Evolutionary conservation across 1,140 invertebrate genomes (phyloP), one percentile per base, ranked within the genome.

Genomic region (Psilanteris sp.): DNA sequence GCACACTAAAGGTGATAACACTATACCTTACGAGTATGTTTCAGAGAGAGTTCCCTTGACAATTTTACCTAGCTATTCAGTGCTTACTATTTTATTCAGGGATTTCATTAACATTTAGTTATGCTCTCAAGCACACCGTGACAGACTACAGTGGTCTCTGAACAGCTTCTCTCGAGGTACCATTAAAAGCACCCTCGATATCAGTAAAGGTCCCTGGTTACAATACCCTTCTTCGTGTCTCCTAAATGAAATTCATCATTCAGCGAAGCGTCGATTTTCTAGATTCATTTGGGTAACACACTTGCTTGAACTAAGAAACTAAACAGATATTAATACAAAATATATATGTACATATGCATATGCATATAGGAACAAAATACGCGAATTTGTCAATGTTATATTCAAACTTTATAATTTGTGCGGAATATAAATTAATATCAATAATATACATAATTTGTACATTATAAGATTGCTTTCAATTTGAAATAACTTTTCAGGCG

Each of bases 81-180:
- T 41, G 13, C 27, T 31, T 13, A 7, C 16, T 64, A 24, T 52
- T 50, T 64, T 41, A 64, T 64, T 52, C 44, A 64, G 34, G 11
- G 11, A 64, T 41, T 52, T 64, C 34, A 43, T 64, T 52, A 50
- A 64, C 24, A 64, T 64, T 64, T 64, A 64, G 36, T 43, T 52
- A 41, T 41, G 44, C 44, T 50, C 44, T 43, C 59, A 64, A 36
- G 36, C 8, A 32, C 16, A 52, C 24, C 29, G 26, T 50, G 46
- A 62, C 24, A 62, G 43, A 48, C 20, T 39, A 11, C 39, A 15
- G 11, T 20, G 43, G 32, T 46, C 24, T 48, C 31, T 9, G 14
- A 48, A 48, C 41, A 61, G 43, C 57, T 59, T 22, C 54, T 44
- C 37, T 59, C 20, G 27, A 59, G 54, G 16, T 41, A 59, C 39